Base-by-base conservation (phyloP, 2,888 invertebrate genomes). In the Morinoia aosen region DNA sequence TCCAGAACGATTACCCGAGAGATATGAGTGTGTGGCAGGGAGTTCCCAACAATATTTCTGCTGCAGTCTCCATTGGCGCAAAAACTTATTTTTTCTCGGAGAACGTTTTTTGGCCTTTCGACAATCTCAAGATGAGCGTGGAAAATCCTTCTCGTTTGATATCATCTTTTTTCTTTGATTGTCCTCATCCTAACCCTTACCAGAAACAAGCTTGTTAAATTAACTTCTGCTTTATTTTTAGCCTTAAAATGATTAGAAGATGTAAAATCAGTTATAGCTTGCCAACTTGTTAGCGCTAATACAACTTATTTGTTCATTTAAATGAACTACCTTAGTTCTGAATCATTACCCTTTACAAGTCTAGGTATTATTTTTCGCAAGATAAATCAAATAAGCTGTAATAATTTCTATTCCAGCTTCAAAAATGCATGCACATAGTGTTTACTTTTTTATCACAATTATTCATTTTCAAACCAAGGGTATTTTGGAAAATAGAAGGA, bases 11-110 rank as follows among this genome's bases (percentile, higher is more conserved):
- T 97, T 99, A 99, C 97, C 99, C 99, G 0, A 98, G 99, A 95
- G 98, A 99, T 97, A 99, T 99, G 98, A 98, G 98, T 95, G 98
- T 99, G 98, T 99, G 99, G 98, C 98, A 98, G 97, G 99, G 99
- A 2, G 98, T 99, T 61, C 99, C 98, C 3, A 98, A 98, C 97
- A 98, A 99, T 97, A 98, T 99, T 95, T 99, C 99, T 97, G 98
- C 99, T 91, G 99, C 99, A 76, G 99, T 99, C 97, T 98, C 99
- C 97, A 99, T 98, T 39, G 97, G 98, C 48, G 98, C 98, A 95
- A 98, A 98, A 97, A 99, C 99, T 0, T 99, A 99, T 97, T 99
- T 99, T 98, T 99, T 99, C 98, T 99, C 99, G 97, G 99, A 98
- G n/a, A 98, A 98, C 48, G 58, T 96, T 40, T 97, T 97, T 96